A percentile compares a stretch with the other conserved stretches of the same genome.
Evolutionary conservation across 2,888 invertebrate species (phyloP).

Genomic region (Hedychridium roseum): DNA sequence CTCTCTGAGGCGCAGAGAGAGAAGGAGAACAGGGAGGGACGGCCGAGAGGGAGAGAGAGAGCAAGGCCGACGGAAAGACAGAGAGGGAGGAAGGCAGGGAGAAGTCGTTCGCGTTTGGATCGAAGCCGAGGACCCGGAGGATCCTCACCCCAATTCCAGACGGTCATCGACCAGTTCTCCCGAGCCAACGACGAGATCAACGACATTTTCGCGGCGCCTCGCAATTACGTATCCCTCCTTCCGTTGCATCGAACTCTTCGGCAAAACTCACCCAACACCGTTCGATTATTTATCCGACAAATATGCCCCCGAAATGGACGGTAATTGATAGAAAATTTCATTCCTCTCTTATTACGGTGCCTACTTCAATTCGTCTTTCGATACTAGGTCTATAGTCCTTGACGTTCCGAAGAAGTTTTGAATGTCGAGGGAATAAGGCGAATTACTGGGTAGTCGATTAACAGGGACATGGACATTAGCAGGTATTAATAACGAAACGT

Average conservation of each 20-base stretch:
- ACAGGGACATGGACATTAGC: slow-evolving; percentile 19
- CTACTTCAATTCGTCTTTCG: too few species aligned
- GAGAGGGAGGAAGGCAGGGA: too few species aligned
- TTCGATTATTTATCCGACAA: too few species aligned
- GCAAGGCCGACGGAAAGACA: slow-evolving; percentile 19
- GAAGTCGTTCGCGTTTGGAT: slow-evolving; percentile 36
- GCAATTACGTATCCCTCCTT: neutral
- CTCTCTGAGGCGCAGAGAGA: slow-evolving; percentile 1
- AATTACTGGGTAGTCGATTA: slow-evolving; percentile 25
- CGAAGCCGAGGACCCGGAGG: slow-evolving; percentile 38
- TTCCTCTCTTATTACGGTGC: too few species aligned
- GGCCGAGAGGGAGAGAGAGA: slow-evolving; percentile 4
- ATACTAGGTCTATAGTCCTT: too few species aligned
- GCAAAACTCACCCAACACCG: too few species aligned
- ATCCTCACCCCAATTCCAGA: slow-evolving; percentile 22
- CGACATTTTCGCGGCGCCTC: slow-evolving; percentile 28
- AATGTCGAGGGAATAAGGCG: too few species aligned
- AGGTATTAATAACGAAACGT: slow-evolving; percentile 36
- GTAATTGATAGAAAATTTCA: too few species aligned
- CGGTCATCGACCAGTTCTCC: slow-evolving; percentile 37
- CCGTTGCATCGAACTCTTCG: neutral
- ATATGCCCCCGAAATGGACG: too few species aligned
- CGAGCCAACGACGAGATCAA: slow-evolving; percentile 32
- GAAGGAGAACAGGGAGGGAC: slow-evolving; percentile 13
- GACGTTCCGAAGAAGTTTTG: too few species aligned